phyloP scores from a whole-genome alignment of 1,140 invertebrate species.

The Aphis gossypii region DNA sequence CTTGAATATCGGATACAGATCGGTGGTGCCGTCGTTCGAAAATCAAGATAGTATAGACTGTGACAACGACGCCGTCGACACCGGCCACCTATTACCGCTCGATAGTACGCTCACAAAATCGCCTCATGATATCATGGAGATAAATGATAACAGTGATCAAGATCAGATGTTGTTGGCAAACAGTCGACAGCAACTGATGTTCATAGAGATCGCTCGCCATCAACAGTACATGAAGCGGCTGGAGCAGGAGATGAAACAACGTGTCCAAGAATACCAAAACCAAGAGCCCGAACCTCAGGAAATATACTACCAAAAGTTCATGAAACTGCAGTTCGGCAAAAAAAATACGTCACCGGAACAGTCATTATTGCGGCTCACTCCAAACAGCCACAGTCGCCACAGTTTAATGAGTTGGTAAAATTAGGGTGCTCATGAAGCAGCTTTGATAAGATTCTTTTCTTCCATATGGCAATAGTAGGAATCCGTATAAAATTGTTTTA shows the following conservation, averaged over 20 bases:
- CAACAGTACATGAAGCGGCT: not conserved
- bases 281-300: not conserved
- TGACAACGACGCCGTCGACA: not conserved
- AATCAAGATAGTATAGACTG: not conserved
- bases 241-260: not conserved
- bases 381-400: not conserved
- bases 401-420: not conserved
- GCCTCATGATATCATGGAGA: no score
- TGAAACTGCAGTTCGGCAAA: not conserved
- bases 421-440: not conserved
- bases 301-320: not conserved
- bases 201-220: not conserved
- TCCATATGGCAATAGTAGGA: no score
- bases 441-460: no score
- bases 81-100: not conserved
- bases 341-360: not conserved
- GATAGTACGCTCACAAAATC: not conserved
- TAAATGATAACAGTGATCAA: not conserved
- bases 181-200: not conserved
- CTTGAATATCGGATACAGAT: not conserved
- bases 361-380: not conserved
- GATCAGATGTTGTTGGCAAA: not conserved
- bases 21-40: not conserved
- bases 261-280: not conserved
- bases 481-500: not conserved